Conservation (phyloP, 2,888 invertebrate species). For the Slavum lentiscoides region DNA sequence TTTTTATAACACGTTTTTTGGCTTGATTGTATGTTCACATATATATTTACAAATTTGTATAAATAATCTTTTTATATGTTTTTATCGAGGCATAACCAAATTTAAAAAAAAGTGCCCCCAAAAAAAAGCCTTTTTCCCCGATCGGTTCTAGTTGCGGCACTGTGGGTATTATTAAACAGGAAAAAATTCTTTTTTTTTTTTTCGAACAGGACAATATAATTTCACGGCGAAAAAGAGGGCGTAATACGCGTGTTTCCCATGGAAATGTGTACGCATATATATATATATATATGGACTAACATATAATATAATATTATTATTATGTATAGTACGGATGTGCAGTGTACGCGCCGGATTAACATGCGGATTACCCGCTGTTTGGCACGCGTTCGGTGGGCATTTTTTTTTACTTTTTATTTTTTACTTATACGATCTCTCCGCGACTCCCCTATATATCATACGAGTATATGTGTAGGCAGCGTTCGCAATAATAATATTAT, state of each 20-base stretch:
- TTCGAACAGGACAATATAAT: slow-evolving; percentile 36
- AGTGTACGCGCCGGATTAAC: slow-evolving; percentile 42
- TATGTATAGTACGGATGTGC: no score
- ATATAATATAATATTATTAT: no score
- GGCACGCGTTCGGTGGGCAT: slow-evolving; percentile 51
- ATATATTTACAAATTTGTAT: no score
- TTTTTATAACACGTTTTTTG: no score
- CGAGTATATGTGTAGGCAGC: neutral
- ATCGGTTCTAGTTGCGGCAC: no score
- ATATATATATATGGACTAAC: neutral
- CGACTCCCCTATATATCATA: neutral
- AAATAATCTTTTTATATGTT: no score
- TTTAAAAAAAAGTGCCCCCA: no score
- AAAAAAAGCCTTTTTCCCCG: no score
- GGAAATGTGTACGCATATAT: slow-evolving; percentile 14
- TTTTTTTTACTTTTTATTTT: slow-evolving; percentile 24
- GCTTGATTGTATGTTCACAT: no score
- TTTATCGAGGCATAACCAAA: no score
- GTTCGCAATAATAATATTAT: slow-evolving; percentile 35
- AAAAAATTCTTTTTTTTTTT: slow-evolving; percentile 21
- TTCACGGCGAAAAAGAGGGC: slow-evolving; percentile 29
- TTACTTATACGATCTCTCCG: slow-evolving; percentile 23
- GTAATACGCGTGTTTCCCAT: slow-evolving; percentile 38
- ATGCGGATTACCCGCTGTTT: slow-evolving; percentile 50
- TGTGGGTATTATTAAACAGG: neutral